Evolutionary conservation across 64 coral and sea anemone species (phyloP).

Genomic region (Stichodactyla mertensii): DNA sequence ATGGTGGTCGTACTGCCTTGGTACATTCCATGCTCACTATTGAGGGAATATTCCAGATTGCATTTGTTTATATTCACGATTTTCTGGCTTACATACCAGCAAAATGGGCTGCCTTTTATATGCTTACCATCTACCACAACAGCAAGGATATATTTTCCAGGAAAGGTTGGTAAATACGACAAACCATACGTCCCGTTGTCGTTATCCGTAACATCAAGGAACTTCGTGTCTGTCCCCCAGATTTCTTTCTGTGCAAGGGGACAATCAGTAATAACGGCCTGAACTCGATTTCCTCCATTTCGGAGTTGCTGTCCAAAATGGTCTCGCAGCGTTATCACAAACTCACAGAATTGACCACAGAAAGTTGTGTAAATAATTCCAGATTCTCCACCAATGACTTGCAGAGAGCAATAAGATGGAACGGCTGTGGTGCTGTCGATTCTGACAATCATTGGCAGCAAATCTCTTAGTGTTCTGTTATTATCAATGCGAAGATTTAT

Average conservation of each 20-base stretch:
- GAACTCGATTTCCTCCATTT: not conserved
- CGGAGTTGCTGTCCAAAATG: conserved; percentile 2
- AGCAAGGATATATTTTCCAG: not conserved
- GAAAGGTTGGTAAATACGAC: not conserved
- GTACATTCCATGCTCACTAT: not conserved
- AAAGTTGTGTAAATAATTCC: conserved; percentile 11
- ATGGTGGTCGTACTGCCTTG: conserved; percentile 4
- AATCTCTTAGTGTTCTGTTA: not conserved
- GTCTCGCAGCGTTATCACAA: conserved; percentile 4
- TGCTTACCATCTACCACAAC: not conserved
- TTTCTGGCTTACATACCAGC: conserved; percentile 24
- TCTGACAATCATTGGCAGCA: not conserved
- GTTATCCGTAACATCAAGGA: conserved; percentile 4
- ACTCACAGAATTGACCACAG: conserved; percentile 8
- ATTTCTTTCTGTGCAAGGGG: conserved; percentile 9
- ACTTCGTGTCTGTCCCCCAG: not conserved
- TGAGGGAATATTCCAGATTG: not conserved
- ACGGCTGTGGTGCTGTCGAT: conserved; percentile 17
- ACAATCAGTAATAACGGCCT: conserved; percentile 12
- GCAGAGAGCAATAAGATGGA: not conserved
- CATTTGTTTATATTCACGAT: not conserved
- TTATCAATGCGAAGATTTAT: not conserved
- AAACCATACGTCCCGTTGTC: not conserved
- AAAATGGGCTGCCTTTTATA: conserved; percentile 24
- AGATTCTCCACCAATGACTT: not conserved